Conservation (phyloP, 2,113 vertebrate species). For the Narcine bancroftii region DNA sequence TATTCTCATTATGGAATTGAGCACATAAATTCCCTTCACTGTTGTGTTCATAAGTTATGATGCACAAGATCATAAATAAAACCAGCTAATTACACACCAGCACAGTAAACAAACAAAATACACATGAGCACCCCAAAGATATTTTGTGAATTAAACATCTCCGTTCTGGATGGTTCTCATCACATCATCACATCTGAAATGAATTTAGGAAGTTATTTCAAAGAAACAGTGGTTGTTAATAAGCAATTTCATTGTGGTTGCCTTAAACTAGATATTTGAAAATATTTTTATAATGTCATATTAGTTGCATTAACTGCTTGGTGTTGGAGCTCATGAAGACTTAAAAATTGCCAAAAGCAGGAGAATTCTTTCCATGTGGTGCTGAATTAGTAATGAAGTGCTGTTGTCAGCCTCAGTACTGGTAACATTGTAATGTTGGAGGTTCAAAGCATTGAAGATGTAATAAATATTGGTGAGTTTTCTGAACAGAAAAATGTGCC, state of each 20-base stretch:
- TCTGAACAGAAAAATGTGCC: not conserved
- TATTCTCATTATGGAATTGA: not conserved
- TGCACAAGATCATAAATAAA: not conserved
- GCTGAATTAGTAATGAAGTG: not conserved
- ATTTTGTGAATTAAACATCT: not conserved
- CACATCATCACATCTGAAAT: not conserved
- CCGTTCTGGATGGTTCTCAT: not conserved
- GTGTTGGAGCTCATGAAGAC: not conserved
- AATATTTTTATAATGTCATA: not conserved
- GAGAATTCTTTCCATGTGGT: not conserved
- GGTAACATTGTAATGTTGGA: not conserved
- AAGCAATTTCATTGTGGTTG: not conserved
- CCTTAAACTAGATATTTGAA: not conserved
- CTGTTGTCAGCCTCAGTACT: not conserved
- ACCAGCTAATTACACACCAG: not conserved
- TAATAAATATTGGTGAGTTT: not conserved
- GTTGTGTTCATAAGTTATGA: not conserved
- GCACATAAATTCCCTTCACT: not conserved
- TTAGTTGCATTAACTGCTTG: slow-evolving; percentile 25
- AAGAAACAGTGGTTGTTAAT: not conserved
- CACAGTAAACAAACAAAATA: not conserved
- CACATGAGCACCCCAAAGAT: not conserved
- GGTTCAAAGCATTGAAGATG: not conserved
- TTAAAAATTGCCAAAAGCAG: not conserved
- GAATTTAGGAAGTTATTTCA: not conserved